Evolutionary conservation across 2,113 vertebrate species (phyloP).

Genomic region (Leptobrachium leishanense): DNA sequence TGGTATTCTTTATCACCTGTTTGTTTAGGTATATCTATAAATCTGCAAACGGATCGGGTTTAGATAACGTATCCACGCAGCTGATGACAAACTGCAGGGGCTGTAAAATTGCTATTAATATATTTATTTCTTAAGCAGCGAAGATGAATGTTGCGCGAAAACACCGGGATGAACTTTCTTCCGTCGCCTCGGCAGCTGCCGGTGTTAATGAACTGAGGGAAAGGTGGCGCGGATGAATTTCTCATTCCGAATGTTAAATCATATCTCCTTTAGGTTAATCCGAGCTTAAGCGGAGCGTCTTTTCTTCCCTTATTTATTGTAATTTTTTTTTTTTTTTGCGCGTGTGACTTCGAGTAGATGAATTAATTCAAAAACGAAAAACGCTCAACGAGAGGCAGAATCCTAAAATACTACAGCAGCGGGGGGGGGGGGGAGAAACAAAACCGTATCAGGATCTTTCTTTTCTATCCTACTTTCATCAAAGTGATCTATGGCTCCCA

Average conservation of each 20-base stretch:
- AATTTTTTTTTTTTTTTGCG: slow-evolving; percentile 18
- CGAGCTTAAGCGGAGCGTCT: slow-evolving; percentile 48
- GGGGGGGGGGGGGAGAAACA: slow-evolving; percentile 14
- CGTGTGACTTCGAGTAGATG: slow-evolving; percentile 44
- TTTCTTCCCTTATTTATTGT: slow-evolving; percentile 47
- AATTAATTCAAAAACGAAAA: slow-evolving; percentile 1
- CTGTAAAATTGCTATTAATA: slow-evolving; percentile 5
- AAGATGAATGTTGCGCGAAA: not conserved
- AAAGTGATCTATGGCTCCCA: slow-evolving; percentile 23
- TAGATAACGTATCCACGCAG: not conserved
- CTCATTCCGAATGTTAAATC: slow-evolving; percentile 52
- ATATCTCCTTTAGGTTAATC: slow-evolving; percentile 59
- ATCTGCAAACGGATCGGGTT: slow-evolving; percentile 10
- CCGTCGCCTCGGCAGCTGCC: slow-evolving; percentile 1
- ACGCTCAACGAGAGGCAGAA: slow-evolving; percentile 11
- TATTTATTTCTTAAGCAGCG: slow-evolving; percentile 12
- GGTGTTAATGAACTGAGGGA: slow-evolving; percentile 48
- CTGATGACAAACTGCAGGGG: slow-evolving; percentile 8
- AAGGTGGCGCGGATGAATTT: slow-evolving; percentile 8
- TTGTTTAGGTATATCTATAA: slow-evolving; percentile 28
- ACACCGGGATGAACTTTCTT: not conserved
- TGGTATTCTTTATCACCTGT: slow-evolving; percentile 25
- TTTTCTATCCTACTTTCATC: slow-evolving; percentile 32
- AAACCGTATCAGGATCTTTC: slow-evolving; percentile 29
- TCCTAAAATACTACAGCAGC: slow-evolving; percentile 41